phyloP scores from a whole-genome alignment of 1,140 invertebrate genomes.

The Luehdorfia chinensis region DNA sequence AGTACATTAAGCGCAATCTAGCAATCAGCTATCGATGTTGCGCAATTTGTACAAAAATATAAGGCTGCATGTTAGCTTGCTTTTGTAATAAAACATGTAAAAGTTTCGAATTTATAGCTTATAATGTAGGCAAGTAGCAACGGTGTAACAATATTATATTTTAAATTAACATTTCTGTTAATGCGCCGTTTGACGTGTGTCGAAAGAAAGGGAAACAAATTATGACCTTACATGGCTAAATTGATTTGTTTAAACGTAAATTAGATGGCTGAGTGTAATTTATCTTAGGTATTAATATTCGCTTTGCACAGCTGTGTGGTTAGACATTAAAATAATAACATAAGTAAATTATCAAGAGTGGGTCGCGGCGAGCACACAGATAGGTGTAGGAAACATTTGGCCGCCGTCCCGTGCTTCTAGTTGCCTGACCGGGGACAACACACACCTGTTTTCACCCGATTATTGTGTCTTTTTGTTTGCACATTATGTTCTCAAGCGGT shows the following conservation, averaged over 20 bases:
- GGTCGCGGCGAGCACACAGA: slow-evolving; percentile 49
- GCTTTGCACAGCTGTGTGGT: slow-evolving; percentile 29
- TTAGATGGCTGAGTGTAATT: slow-evolving; percentile 17
- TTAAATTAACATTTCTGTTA: slow-evolving; percentile 2
- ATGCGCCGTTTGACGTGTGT: too few relatives aligned
- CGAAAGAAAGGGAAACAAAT: too few relatives aligned
- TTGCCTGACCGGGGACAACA: slow-evolving; percentile 61
- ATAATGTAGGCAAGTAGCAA: slow-evolving; percentile 12
- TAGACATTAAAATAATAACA: slow-evolving; percentile 30
- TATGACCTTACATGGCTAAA: too few relatives aligned
- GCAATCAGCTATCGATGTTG: slow-evolving; percentile 11
- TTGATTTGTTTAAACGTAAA: neutral
- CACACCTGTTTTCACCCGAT: slow-evolving; percentile 30
- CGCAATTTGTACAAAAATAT: slow-evolving; percentile 6
- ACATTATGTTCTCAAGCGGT: slow-evolving; percentile 48
- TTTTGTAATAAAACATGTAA: slow-evolving; percentile 16
- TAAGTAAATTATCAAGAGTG: slow-evolving; percentile 18
- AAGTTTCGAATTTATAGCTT: slow-evolving; percentile 11
- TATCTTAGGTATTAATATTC: slow-evolving; percentile 18
- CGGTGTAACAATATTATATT: slow-evolving; percentile 5
- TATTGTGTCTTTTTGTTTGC: slow-evolving; percentile 53
- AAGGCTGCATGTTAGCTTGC: slow-evolving; percentile 17
- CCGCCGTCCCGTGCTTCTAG: slow-evolving; percentile 75
- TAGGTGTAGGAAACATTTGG: slow-evolving; percentile 52
- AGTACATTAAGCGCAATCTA: slow-evolving; percentile 10